Conservation (phyloP, 2,888 invertebrate genomes). For the Phyto melanocephala region DNA sequence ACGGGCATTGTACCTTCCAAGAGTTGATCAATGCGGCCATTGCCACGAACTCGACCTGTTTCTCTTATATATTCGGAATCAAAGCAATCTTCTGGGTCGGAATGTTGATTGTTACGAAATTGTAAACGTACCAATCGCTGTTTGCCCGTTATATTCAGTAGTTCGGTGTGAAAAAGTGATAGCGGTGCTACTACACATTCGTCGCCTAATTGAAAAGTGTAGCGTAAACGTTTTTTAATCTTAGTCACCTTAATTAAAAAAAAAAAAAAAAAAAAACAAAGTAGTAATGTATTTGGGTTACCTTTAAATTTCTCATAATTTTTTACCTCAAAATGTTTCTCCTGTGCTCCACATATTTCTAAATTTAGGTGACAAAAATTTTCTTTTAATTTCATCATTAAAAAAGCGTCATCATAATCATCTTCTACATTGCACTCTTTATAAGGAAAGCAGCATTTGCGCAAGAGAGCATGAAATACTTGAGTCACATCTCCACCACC, state of each 20-base stretch:
- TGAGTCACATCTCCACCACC: conserved; percentile 96
- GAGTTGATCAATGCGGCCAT: conserved; percentile 78
- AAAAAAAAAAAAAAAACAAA: no score
- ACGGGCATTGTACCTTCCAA: conserved; percentile 78
- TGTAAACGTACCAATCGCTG: conserved; percentile 86
- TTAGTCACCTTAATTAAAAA: conserved; percentile 76
- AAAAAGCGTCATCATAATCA: conserved; percentile 86
- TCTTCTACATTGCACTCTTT: conserved; percentile 86
- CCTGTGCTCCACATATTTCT: conserved; percentile 92
- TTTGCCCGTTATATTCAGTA: conserved; percentile 89
- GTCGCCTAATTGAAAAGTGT: conserved; percentile 90
- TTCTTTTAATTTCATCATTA: conserved; percentile 91
- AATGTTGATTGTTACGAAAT: conserved; percentile 82
- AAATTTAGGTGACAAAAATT: conserved; percentile 94
- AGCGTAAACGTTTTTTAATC: conserved; percentile 84
- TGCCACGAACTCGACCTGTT: conserved; percentile 81
- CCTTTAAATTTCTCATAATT: conserved; percentile 80
- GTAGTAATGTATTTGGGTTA: no score
- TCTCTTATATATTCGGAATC: conserved; percentile 95
- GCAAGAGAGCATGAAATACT: conserved; percentile 91
- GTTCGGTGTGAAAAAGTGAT: conserved; percentile 91
- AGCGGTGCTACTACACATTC: conserved; percentile 95
- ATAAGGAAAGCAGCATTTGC: conserved; percentile 94
- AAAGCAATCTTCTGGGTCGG: conserved; percentile 94
- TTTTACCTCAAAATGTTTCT: conserved; percentile 86